phyloP scores from a whole-genome alignment of 1,140 invertebrate species.

The Camponotus pennsylvanicus region DNA sequence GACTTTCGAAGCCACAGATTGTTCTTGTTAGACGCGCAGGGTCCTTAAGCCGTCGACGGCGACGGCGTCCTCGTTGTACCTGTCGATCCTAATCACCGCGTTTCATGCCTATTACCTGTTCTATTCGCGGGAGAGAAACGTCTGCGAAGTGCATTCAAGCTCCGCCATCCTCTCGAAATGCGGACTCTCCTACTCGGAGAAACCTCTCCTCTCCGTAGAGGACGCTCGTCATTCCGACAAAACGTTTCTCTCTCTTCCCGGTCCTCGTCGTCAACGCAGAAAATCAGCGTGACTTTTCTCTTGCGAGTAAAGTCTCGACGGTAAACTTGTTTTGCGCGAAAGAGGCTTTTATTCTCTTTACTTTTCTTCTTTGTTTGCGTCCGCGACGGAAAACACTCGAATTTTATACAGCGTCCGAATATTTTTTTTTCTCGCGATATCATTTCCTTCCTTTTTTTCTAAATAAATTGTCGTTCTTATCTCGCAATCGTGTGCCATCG shows the following conservation, averaged over 20 bases:
- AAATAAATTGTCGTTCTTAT: background rate
- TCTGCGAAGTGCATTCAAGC: constrained; percentile 37
- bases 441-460: background rate
- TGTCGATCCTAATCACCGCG: constrained; percentile 65
- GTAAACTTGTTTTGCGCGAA: constrained; percentile 22
- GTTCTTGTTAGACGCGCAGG: constrained; percentile 22
- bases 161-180: constrained; percentile 17
- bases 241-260: constrained; percentile 10
- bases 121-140: constrained; percentile 23
- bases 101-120: constrained; percentile 57
- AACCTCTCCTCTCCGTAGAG: constrained; percentile 17
- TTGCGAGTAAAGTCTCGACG: background rate
- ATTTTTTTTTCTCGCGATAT: background rate
- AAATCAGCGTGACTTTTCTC: constrained; percentile 22
- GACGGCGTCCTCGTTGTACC: constrained; percentile 33
- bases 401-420: background rate
- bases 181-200: background rate
- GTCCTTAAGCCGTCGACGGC: constrained; percentile 8
- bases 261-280: constrained; percentile 8
- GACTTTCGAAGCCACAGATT: background rate
- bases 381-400: background rate
- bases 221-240: constrained; percentile 41
- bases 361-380: background rate
- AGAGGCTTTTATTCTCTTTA: background rate
- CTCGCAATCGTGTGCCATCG: no score